These are phyloP conservation scores for Pinctada fucata DNA, from an alignment of 2,888 invertebrate species.

Conservation along the genomic window DNA sequence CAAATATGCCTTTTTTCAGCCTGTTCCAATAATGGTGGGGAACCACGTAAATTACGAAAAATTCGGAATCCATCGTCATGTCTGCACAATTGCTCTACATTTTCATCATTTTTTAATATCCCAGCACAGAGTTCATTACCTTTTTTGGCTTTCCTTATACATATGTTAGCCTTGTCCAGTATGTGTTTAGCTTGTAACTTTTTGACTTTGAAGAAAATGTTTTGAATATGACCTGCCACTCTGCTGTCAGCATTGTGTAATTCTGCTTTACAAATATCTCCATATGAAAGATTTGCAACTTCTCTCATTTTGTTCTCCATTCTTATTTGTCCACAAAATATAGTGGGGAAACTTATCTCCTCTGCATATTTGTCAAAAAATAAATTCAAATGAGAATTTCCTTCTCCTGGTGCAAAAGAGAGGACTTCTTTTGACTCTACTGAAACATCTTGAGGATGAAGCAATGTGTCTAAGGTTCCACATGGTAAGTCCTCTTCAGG, in stretches of 20 bases:
- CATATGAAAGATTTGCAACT: conserved; percentile 1
- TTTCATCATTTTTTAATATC: conserved; percentile 18
- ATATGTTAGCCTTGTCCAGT: no score
- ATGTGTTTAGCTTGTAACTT: conserved; percentile 33
- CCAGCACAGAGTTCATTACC: conserved; percentile 1
- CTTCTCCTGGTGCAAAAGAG: conserved; percentile 30
- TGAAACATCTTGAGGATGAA: conserved; percentile 13
- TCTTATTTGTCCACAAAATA: conserved; percentile 19
- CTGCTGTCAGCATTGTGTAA: conserved; percentile 34
- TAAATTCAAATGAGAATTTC: conserved; percentile 4
- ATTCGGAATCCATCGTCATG: conserved; percentile 35
- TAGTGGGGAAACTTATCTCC: conserved; percentile 20
- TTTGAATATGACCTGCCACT: conserved; percentile 32
- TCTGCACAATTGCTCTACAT: conserved; percentile 2
- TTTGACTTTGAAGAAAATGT: conserved; percentile 44
- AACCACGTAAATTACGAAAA: conserved; percentile 35
- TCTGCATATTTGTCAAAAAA: conserved; percentile 26
- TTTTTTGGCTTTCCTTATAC: conserved; percentile 9
- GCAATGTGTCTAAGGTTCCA: conserved; percentile 10
- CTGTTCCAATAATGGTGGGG: conserved; percentile 52
- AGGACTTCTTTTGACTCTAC: neutral
- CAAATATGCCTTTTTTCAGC: conserved; percentile 51
- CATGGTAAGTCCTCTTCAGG: conserved; percentile 1
- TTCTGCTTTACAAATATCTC: conserved; percentile 36
- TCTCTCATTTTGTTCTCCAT: neutral